These are phyloP conservation scores for Ciconia nigra DNA, from an alignment of 2,797 vertebrate species.

Conservation along the genomic window DNA sequence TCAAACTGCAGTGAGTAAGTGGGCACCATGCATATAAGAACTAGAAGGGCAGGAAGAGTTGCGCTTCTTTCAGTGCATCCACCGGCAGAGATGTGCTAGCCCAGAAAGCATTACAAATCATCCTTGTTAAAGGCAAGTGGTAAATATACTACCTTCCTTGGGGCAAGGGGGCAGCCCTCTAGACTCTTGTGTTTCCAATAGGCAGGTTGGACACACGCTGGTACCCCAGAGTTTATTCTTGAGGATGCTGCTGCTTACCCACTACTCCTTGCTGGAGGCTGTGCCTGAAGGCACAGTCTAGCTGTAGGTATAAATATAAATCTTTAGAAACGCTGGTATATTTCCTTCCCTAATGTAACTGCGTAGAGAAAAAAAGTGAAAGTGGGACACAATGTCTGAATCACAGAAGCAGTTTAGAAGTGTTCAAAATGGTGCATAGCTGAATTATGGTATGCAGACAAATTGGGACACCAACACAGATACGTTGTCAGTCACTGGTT, in stretches of 20 bases:
- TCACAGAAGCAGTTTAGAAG: not conserved
- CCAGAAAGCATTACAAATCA: not conserved
- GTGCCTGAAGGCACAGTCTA: not conserved
- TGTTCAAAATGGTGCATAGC: not conserved
- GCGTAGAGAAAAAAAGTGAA: not conserved
- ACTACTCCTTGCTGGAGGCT: not conserved
- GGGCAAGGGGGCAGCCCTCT: not conserved
- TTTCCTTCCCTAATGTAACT: not conserved
- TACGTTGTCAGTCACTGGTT: not conserved
- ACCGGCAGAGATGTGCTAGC: not conserved
- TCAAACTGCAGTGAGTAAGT: not conserved
- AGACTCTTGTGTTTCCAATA: not conserved
- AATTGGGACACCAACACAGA: not conserved
- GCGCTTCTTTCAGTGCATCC: not conserved
- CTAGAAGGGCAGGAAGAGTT: not conserved
- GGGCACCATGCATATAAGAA: not conserved
- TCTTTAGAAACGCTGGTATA: not conserved
- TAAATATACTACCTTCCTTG: not conserved
- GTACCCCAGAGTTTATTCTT: not conserved
- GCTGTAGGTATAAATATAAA: not conserved
- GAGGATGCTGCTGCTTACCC: not conserved
- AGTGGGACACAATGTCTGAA: slow-evolving; percentile 7
- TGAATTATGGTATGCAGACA: not conserved
- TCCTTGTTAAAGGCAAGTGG: not conserved
- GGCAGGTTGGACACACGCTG: rapidly evolving